These are phyloP conservation scores for Merops nubicus DNA, from an alignment of 2,113 vertebrate species.

Conservation along the genomic window DNA sequence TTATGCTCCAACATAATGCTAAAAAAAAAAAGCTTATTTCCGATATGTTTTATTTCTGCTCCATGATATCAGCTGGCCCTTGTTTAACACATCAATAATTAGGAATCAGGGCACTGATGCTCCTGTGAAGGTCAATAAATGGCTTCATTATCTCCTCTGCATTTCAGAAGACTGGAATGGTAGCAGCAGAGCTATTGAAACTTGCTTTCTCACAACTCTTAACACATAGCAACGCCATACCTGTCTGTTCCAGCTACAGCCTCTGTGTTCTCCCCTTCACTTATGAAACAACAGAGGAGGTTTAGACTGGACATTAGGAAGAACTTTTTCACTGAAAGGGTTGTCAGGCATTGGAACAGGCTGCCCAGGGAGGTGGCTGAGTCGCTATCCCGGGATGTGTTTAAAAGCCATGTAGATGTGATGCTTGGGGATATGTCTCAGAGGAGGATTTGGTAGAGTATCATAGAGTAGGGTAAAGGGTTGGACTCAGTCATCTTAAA, in stretches of 20 bases:
- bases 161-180: background rate
- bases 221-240: background rate
- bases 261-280: background rate
- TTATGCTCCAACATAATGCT: background rate
- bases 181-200: background rate
- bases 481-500: too few species aligned
- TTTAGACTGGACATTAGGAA: too few species aligned
- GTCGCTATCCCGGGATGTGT: too few species aligned
- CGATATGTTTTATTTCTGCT: background rate
- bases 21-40: slow-evolving; percentile 46
- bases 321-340: too few species aligned
- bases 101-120: background rate
- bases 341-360: too few species aligned
- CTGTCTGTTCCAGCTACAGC: background rate
- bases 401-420: too few species aligned
- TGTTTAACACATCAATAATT: background rate
- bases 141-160: background rate
- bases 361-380: too few species aligned
- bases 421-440: too few species aligned
- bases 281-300: background rate
- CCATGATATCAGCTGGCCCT: background rate
- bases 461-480: too few species aligned
- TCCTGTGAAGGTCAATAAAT: background rate
- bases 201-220: background rate
- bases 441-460: too few species aligned